Percentiles rank a stretch among this genome's conserved stretches.
Conservation (phyloP, 2,888 invertebrate species). For the Caenorhabditis sp. region DNA sequence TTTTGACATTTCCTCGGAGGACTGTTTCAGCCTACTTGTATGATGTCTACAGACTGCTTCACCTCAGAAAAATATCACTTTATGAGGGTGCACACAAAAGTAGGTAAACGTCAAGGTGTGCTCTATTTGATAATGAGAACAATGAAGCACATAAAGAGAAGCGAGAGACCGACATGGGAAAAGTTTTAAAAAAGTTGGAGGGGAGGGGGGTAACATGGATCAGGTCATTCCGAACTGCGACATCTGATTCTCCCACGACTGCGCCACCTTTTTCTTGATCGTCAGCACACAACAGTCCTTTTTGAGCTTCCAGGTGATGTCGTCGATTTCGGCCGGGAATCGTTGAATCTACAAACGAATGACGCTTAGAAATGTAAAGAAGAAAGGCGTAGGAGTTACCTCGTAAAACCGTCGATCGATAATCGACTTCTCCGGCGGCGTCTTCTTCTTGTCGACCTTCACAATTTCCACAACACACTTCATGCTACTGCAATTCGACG, state of each 20-base stretch:
- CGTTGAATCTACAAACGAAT: slow-evolving; percentile 33
- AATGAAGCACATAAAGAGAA: too few species aligned
- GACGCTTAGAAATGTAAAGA: too few species aligned
- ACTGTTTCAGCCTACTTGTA: too few species aligned
- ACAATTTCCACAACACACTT: slow-evolving; percentile 63
- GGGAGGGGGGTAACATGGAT: neutral
- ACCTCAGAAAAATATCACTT: too few species aligned
- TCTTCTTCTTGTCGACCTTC: slow-evolving; percentile 66
- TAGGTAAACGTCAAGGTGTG: too few species aligned
- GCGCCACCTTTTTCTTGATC: slow-evolving; percentile 59
- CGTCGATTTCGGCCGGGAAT: slow-evolving; percentile 63
- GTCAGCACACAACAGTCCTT: slow-evolving; percentile 65
- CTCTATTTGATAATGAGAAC: too few species aligned
- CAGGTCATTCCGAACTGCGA: slow-evolving; percentile 63
- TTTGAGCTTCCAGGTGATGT: slow-evolving; percentile 64
- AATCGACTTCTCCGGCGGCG: slow-evolving; percentile 62
- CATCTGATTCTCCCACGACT: slow-evolving; percentile 66
- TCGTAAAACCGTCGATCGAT: slow-evolving; percentile 64
- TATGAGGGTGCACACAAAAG: too few species aligned
- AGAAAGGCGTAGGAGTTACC: slow-evolving; percentile 11
- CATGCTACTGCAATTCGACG: slow-evolving; percentile 51
- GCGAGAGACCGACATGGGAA: too few species aligned
- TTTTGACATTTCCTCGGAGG: too few species aligned
- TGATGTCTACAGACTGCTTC: too few species aligned
- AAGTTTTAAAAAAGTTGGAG: neutral